Evolutionary conservation across 1,140 invertebrate genomes (phyloP).

Genomic region (Diabrotica virgifera): DNA sequence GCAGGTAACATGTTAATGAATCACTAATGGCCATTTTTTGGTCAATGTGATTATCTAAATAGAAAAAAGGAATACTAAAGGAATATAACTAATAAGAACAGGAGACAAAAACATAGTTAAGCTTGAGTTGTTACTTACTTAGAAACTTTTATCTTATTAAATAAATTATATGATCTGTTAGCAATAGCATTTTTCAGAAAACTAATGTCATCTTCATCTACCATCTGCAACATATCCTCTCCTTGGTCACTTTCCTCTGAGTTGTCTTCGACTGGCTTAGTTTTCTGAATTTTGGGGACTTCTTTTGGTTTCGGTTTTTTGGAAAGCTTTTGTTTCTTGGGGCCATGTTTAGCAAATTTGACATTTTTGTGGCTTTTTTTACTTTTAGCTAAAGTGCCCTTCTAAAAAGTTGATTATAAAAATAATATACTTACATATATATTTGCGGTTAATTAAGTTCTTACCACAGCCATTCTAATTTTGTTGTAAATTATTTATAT

Average conservation of each 20-base stretch:
- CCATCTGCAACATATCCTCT: slow-evolving; percentile 62
- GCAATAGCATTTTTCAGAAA: slow-evolving; percentile 57
- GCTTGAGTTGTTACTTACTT: slow-evolving; percentile 34
- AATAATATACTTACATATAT: background rate
- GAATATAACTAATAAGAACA: too few relatives aligned
- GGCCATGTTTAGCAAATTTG: slow-evolving; percentile 7
- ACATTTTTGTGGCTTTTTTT: slow-evolving; percentile 13
- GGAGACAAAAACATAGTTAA: too few relatives aligned
- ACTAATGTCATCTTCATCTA: slow-evolving; percentile 61
- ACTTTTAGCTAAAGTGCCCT: slow-evolving; percentile 3
- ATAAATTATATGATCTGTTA: slow-evolving; percentile 52
- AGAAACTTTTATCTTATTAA: slow-evolving; percentile 48
- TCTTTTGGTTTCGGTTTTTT: background rate
- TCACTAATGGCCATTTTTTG: too few relatives aligned
- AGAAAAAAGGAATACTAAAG: too few relatives aligned
- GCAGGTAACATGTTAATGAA: too few relatives aligned
- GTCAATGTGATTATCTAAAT: too few relatives aligned
- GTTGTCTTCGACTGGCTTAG: background rate
- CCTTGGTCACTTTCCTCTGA: slow-evolving; percentile 54
- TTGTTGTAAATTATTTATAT: too few relatives aligned
- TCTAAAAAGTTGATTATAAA: background rate
- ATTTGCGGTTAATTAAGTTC: slow-evolving; percentile 34
- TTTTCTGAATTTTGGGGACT: background rate
- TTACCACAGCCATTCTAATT: slow-evolving; percentile 18
- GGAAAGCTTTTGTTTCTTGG: background rate